Percentiles rank a stretch among this genome's conserved stretches.
Evolutionary conservation across 1,140 invertebrate species (phyloP).

Genomic region (Tetragnatha versicolor): DNA sequence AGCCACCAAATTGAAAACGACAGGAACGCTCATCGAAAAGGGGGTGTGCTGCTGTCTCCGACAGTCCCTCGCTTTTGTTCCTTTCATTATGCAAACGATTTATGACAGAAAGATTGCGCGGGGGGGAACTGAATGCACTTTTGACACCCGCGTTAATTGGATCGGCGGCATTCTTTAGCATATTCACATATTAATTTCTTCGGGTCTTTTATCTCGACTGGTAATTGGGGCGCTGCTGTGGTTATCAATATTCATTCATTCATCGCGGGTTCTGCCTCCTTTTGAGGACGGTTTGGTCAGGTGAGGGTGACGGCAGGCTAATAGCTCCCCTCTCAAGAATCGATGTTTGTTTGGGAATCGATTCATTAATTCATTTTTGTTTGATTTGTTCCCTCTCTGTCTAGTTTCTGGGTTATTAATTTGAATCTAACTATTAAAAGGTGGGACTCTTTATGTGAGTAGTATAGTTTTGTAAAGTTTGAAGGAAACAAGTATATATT

Average conservation of each 20-base stretch:
- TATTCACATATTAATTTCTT: conserved; percentile 44
- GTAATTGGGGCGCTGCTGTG: not conserved
- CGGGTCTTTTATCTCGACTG: not conserved
- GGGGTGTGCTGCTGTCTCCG: too few relatives aligned
- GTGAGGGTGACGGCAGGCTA: not conserved
- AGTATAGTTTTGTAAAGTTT: too few relatives aligned
- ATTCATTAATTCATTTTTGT: too few relatives aligned
- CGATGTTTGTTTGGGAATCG: not conserved
- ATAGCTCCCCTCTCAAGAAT: not conserved
- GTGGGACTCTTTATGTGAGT: too few relatives aligned
- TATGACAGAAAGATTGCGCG: conserved; percentile 34
- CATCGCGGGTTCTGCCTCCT: not conserved
- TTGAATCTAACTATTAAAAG: too few relatives aligned
- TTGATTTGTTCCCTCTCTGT: too few relatives aligned
- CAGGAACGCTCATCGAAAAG: too few relatives aligned
- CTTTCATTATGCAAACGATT: conserved; percentile 42
- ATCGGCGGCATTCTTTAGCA: conserved; percentile 22
- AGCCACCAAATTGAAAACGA: conserved; percentile 35
- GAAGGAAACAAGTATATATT: too few relatives aligned
- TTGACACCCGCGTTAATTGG: conserved; percentile 40
- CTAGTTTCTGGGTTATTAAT: too few relatives aligned
- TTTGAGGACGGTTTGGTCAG: not conserved
- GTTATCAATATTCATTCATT: not conserved
- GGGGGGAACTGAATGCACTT: conserved; percentile 27
- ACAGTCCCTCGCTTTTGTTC: conserved; percentile 40